phyloP scores from a whole-genome alignment of 2,797 vertebrate species.

The Naso thynnoides region DNA sequence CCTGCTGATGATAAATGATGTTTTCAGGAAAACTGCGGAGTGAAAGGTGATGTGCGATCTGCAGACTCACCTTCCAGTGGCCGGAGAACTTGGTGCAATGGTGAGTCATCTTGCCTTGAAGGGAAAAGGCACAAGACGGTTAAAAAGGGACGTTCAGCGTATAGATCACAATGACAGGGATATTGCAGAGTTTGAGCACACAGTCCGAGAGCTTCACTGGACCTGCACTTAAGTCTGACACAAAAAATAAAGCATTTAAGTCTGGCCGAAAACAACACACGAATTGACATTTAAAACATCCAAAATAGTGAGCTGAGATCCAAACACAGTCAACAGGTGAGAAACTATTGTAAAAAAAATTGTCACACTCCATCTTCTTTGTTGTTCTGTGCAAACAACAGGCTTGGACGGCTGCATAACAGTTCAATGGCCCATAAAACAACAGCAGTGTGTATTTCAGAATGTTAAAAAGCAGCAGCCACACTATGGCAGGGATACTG shows the following conservation, averaged over 20 bases:
- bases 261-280: not conserved
- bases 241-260: not conserved
- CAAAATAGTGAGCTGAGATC: not conserved
- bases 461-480: not conserved
- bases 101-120: slow-evolving; percentile 87
- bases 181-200: not conserved
- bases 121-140: slow-evolving; percentile 23
- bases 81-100: slow-evolving; percentile 92
- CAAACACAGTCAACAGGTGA: slow-evolving; percentile 3
- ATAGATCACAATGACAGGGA: not conserved
- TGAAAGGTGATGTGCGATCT: not conserved
- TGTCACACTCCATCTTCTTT: not conserved
- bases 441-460: not conserved
- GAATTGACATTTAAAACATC: not conserved
- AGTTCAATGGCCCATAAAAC: not conserved
- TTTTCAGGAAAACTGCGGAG: not conserved
- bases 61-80: slow-evolving; percentile 92
- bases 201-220: not conserved
- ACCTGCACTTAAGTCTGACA: not conserved
- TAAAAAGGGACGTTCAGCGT: slow-evolving; percentile 7
- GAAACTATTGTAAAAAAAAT: not conserved
- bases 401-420: not conserved
- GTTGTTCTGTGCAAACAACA: slow-evolving; percentile 1
- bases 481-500: slow-evolving; percentile 9
- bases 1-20: slow-evolving; percentile 8